Evolutionary conservation across 2,113 vertebrate genomes (phyloP).

Genomic region (Camelus bactrianus): DNA sequence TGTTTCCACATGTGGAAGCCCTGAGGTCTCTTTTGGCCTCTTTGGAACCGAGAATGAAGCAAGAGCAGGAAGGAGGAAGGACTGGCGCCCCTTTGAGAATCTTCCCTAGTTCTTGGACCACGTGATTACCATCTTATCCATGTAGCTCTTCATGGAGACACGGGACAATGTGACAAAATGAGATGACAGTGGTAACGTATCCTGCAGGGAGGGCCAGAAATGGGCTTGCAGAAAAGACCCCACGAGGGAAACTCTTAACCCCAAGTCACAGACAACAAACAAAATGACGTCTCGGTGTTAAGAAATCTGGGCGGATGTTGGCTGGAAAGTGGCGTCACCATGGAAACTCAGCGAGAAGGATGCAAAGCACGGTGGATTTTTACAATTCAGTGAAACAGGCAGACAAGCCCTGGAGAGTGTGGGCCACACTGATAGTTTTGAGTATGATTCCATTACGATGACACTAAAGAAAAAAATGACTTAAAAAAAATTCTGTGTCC

Average conservation of each 20-base stretch:
- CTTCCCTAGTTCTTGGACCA: not conserved
- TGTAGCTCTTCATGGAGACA: not conserved
- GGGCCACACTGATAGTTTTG: not conserved
- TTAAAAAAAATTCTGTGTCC: not conserved
- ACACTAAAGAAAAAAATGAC: slow-evolving; percentile 53
- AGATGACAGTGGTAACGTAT: slow-evolving; percentile 43
- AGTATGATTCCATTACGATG: slow-evolving; percentile 42
- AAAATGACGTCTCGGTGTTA: slow-evolving; percentile 56
- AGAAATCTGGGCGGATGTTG: slow-evolving; percentile 50
- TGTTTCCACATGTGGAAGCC: not conserved
- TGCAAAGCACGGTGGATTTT: slow-evolving; percentile 44
- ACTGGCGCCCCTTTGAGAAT: not conserved
- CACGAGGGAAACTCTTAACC: not conserved
- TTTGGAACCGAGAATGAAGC: not conserved
- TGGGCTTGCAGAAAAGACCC: slow-evolving; percentile 36
- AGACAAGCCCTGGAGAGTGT: slow-evolving; percentile 36
- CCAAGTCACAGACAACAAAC: slow-evolving; percentile 52
- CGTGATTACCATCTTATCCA: not conserved
- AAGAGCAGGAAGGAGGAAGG: not conserved
- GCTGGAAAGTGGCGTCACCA: slow-evolving; percentile 54
- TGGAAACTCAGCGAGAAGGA: slow-evolving; percentile 54
- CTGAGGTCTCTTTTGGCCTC: not conserved
- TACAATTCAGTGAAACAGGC: slow-evolving; percentile 37
- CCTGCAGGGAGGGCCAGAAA: not conserved
- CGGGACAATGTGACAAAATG: slow-evolving; percentile 41